Evolutionary conservation across 2,113 vertebrate genomes (phyloP), one percentile per base, ranked within the genome.

Genomic region (Myiagra hebetior): DNA sequence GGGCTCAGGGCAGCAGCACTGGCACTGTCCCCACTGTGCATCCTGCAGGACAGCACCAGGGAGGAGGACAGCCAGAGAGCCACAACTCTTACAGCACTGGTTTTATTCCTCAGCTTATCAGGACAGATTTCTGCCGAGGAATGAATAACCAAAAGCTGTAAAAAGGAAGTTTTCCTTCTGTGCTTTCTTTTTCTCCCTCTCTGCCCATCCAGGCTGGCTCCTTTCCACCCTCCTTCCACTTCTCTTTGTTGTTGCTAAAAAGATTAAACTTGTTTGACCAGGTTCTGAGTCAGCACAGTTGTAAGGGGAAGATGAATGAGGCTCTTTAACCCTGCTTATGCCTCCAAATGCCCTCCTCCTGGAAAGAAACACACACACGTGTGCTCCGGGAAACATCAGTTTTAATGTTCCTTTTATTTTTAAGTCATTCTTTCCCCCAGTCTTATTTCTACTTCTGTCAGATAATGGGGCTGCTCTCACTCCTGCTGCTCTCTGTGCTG

Each of bases 191-290:
- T 62, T 84, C 56, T 95, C 30, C 49, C 42, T 91, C 93, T 94
- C 76, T 82, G 47, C 60, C 83, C 44, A 18, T 85, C 73, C 52
- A 68, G 77, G 57, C 86, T 95, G 91, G 82, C 84, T 97, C 76
- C 77, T 93, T 96, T 89, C 89, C 79, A 95, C 59, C 49, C 68
- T 94, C 81, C 93, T 91, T 86, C 72, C 78, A 80, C 65, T 97
- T 92, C 57, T 95, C 88, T 96, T 95, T 95, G 59, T 96, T 93
- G 91, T 67, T 42, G 10, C 72, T 96, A 87, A 97, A 96, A 95
- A 96, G 89, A 96, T 97, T 95, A 97, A 96, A 95, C 72, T 93
- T 97, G 81, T 93, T 95, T 97, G 91, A 97, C 88, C 81, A 97
- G 75, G 92, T 97, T 97, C 85, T 94, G 93, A 97, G 91, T 96